Evolutionary conservation across 2,888 invertebrate species (phyloP), one percentile per base, ranked within the genome.

Genomic region (Cosmia pyralina): DNA sequence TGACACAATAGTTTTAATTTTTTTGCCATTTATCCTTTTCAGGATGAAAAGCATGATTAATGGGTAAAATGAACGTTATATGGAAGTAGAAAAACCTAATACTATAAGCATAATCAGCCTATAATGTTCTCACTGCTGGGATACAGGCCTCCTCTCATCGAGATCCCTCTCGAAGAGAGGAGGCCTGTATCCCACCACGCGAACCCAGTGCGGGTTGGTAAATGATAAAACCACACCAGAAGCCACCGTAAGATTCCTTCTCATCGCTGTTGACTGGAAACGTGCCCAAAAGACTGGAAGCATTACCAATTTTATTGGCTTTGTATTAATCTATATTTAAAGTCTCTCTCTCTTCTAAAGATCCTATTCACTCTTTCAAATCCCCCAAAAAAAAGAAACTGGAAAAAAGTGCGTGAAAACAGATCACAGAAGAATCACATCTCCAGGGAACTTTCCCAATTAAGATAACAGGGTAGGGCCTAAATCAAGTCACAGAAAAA

Each of bases 401-500:
- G 6, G 41, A 8, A 70, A 82, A 83, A 78, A 80, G 73, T 85
- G 85, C 83, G 81, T 85, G 63, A 87, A 88, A 87, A 87, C 87
- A 88, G 88, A 90, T 90, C 88, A 85, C 88, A 85, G 70, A 66
- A 63, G 75, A 79, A 84, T 82, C 79, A 71, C 73, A 88, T 89
- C 91, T 87, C 90, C 67, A 66, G 88, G 89, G 91, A 93, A 93
- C 90, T 93, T 92, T 89, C 82, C 91, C 93, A 94, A 95, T 95
- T 95, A 95, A 95, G 94, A 94, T 94, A 94, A 91, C 88, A 79
- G 86, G 86, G 82, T 81, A 85, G 83, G 86, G 82, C 80, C 90
- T 95, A 94, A 94, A 94, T 95, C 94, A 95, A 94, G 94, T 91
- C 89, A 84, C 89, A 91, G 90, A 90, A 90, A 91, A 92, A 93